phyloP scores from a whole-genome alignment of 2,888 invertebrate species.

The Shargacucullia verbasci region DNA sequence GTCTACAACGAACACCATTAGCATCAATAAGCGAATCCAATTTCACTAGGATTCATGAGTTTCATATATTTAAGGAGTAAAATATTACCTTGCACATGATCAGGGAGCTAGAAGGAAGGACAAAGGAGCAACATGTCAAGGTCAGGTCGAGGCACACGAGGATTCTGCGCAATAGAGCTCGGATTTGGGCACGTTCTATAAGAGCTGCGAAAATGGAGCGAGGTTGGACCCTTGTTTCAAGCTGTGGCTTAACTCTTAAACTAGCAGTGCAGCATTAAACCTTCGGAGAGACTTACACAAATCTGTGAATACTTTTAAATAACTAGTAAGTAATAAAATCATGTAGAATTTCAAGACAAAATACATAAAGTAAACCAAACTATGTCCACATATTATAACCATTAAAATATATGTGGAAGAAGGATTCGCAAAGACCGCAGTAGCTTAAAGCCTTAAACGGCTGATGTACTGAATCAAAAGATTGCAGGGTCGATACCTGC shows the following conservation, averaged over 20 bases:
- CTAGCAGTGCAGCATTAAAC: slow-evolving; percentile 5
- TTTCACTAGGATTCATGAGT: slow-evolving; percentile 3
- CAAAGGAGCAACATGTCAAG: slow-evolving; percentile 84
- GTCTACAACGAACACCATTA: not conserved
- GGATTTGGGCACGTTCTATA: slow-evolving; percentile 51
- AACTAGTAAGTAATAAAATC: no score
- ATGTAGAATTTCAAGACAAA: no score
- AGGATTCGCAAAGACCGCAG: no score
- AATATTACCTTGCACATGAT: slow-evolving; percentile 42
- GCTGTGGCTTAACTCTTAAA: slow-evolving; percentile 24
- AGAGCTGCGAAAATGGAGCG: slow-evolving; percentile 62
- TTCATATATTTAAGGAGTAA: slow-evolving; percentile 23
- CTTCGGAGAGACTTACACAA: no score
- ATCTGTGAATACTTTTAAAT: no score
- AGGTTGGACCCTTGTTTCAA: slow-evolving; percentile 53
- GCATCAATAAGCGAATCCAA: slow-evolving; percentile 10
- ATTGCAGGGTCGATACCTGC: no score
- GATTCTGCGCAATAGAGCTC: slow-evolving; percentile 82
- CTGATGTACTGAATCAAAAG: no score
- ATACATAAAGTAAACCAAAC: no score
- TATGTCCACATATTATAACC: no score
- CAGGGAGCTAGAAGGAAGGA: slow-evolving; percentile 69
- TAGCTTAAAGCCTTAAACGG: no score
- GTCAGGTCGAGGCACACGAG: slow-evolving; percentile 71
- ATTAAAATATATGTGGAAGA: no score